Evolutionary conservation across 2,113 vertebrate species (phyloP).

Genomic region (Anhinga rufa): DNA sequence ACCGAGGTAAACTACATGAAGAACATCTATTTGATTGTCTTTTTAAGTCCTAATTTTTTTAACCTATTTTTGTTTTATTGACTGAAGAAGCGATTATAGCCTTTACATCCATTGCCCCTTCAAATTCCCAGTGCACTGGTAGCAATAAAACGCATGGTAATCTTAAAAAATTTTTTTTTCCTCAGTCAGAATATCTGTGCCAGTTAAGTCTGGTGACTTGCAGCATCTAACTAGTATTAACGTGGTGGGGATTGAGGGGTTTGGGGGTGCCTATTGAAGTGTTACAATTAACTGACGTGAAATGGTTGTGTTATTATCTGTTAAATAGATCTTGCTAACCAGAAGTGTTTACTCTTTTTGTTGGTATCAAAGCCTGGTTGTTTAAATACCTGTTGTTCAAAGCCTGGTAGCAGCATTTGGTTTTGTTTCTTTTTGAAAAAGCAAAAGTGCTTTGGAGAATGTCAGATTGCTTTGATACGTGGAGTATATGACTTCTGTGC

Average conservation of each 20-base stretch:
- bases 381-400: neutral
- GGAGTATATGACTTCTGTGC: neutral
- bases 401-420: neutral
- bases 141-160: neutral
- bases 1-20: neutral
- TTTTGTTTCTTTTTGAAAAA: neutral
- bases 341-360: neutral
- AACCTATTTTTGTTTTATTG: neutral
- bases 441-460: neutral
- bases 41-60: neutral
- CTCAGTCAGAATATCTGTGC: neutral
- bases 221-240: neutral
- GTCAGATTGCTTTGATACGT: accelerated
- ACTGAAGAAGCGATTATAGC: neutral
- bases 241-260: neutral
- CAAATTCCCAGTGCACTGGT: neutral
- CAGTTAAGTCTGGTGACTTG: neutral
- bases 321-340: neutral
- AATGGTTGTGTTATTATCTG: neutral
- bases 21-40: neutral
- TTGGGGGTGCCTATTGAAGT: neutral
- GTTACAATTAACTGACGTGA: neutral
- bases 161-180: neutral
- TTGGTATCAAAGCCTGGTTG: neutral
- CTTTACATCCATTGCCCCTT: neutral